phyloP scores from a whole-genome alignment of 2,113 vertebrate genomes.

The Corynorhinus townsendii region DNA sequence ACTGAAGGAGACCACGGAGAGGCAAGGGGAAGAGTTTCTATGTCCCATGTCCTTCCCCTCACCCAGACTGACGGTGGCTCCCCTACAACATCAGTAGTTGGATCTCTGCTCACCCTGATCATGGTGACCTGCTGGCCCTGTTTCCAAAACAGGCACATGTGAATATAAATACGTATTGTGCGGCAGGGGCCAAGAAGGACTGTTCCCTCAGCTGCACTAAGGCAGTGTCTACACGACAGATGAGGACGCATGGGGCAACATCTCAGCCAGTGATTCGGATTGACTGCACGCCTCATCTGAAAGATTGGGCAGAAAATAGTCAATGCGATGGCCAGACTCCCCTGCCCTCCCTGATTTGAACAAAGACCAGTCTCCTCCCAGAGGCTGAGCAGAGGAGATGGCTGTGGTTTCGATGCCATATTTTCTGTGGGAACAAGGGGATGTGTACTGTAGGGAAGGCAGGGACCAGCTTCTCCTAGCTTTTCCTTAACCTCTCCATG shows the following conservation, averaged over 20 bases:
- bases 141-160: conserved; percentile 71
- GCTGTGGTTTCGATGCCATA: neutral
- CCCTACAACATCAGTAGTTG: conserved; percentile 37
- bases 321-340: conserved; percentile 48
- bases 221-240: conserved; percentile 66
- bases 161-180: conserved; percentile 66
- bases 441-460: neutral
- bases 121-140: conserved; percentile 66
- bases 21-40: neutral
- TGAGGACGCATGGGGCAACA: conserved; percentile 60
- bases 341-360: conserved; percentile 53
- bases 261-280: conserved; percentile 66
- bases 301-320: conserved; percentile 74
- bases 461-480: conserved; percentile 2
- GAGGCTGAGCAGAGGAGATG: neutral
- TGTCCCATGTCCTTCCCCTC: conserved; percentile 31
- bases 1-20: neutral
- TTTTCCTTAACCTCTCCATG: neutral
- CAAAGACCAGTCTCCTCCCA: conserved; percentile 6
- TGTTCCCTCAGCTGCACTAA: conserved; percentile 68
- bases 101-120: conserved; percentile 72
- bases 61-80: conserved; percentile 32
- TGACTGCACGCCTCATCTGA: conserved; percentile 70
- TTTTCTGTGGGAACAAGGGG: neutral
- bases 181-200: conserved; percentile 52